Conservation (phyloP, 2,113 vertebrate genomes). For the Phyllostomus hastatus region DNA sequence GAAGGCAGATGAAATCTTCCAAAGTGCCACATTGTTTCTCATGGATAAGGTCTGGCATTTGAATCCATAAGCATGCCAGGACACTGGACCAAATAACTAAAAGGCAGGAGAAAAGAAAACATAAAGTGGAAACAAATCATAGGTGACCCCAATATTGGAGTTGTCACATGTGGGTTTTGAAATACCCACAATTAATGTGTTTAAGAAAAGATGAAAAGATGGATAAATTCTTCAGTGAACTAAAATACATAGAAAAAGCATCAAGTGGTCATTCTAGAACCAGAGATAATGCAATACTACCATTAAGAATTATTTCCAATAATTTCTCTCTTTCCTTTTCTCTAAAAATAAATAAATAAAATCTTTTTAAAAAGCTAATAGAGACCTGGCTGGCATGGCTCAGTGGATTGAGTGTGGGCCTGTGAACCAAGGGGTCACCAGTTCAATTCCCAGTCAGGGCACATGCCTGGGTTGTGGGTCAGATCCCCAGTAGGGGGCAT, state of each 20-base stretch:
- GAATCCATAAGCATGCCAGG: not conserved
- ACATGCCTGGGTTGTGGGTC: too few relatives aligned
- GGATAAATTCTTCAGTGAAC: not conserved
- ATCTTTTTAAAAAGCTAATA: not conserved
- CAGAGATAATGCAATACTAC: not conserved
- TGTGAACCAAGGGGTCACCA: too few relatives aligned
- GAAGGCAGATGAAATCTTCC: constrained; percentile 20
- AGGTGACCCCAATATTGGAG: not conserved
- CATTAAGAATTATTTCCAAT: not conserved
- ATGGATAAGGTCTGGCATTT: not conserved
- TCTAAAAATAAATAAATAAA: too few relatives aligned
- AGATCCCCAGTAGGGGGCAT: too few relatives aligned
- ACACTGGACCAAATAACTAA: not conserved
- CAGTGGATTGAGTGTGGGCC: too few relatives aligned
- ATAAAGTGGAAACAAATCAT: not conserved
- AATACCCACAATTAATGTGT: not conserved
- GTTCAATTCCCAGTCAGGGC: too few relatives aligned
- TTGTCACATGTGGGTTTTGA: not conserved
- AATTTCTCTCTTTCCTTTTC: too few relatives aligned
- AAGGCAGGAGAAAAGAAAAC: not conserved
- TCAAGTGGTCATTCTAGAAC: not conserved
- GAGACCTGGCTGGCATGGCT: not conserved
- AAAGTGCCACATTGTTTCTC: not conserved
- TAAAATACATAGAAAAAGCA: not conserved
- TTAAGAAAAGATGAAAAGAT: not conserved